A percentile compares a stretch with the other conserved stretches of the same genome.
phyloP scores from a whole-genome alignment of 1,140 invertebrate genomes.

The Drosophila lacertosa region DNA sequence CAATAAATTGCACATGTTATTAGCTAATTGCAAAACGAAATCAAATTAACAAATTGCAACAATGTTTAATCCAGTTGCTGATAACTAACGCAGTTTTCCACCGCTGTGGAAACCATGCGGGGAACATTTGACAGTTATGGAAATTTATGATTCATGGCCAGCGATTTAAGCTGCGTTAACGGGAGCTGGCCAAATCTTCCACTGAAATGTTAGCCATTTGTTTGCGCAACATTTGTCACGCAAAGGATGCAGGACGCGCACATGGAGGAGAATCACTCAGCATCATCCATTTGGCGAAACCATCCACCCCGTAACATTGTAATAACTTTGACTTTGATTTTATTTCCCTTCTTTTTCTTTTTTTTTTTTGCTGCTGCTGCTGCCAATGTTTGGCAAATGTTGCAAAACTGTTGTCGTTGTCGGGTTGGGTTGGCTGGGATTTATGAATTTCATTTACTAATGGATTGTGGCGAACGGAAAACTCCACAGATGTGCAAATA shows the following conservation, averaged over 20 bases:
- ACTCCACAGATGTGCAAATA: conserved; percentile 75
- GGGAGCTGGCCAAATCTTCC: conserved; percentile 24
- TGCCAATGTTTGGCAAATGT: conserved; percentile 69
- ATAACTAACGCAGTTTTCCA: neutral
- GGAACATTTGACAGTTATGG: conserved; percentile 75
- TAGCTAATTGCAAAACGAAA: conserved; percentile 55
- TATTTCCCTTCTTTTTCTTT: conserved; percentile 52
- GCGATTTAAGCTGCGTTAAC: conserved; percentile 35
- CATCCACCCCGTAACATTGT: conserved; percentile 60
- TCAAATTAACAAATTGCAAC: conserved; percentile 55
- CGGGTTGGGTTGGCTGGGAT: conserved; percentile 42
- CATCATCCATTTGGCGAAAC: conserved; percentile 29
- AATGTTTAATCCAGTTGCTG: conserved; percentile 31
- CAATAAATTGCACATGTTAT: conserved; percentile 13
- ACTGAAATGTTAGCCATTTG: conserved; percentile 73
- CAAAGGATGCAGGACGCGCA: conserved; percentile 38
- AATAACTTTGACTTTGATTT: conserved; percentile 73
- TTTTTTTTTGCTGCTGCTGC: too few species aligned
- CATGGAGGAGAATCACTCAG: conserved; percentile 53
- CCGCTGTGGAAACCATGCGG: conserved; percentile 22
- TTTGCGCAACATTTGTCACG: conserved; percentile 81
- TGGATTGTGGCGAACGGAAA: conserved; percentile 69
- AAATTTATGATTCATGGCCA: conserved; percentile 79
- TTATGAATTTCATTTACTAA: conserved; percentile 82
- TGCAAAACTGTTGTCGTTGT: conserved; percentile 65